Evolutionary conservation across 2,797 vertebrate species (phyloP).

Genomic region (Ptychadena robeensis): DNA sequence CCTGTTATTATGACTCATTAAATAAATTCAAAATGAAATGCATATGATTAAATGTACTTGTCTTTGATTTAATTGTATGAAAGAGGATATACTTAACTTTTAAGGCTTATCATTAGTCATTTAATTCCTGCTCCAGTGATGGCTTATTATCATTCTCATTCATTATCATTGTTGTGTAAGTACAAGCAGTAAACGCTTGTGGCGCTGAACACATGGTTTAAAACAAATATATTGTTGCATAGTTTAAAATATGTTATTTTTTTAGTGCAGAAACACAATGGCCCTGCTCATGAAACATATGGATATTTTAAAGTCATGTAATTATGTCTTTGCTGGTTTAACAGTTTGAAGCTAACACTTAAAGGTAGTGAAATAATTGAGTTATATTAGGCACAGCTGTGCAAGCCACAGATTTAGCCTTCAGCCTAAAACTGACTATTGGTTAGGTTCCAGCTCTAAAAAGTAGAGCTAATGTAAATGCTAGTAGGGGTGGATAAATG

Average conservation of each 20-base stretch:
- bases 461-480: constrained; percentile 28
- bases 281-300: constrained; percentile 42
- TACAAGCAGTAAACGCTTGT: constrained; percentile 2
- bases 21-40: background rate
- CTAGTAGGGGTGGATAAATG: background rate
- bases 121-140: background rate
- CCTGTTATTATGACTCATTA: background rate
- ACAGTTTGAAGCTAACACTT: constrained; percentile 61
- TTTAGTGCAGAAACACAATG: constrained; percentile 6
- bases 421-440: constrained; percentile 52
- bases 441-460: constrained; percentile 47
- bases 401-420: constrained; percentile 53
- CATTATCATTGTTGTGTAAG: constrained; percentile 5
- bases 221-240: constrained; percentile 24
- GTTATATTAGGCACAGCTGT: constrained; percentile 59
- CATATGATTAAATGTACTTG: background rate
- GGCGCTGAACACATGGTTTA: constrained; percentile 29
- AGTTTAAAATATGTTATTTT: constrained; percentile 26
- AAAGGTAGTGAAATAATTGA: constrained; percentile 57
- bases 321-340: constrained; percentile 56
- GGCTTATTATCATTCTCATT: constrained; percentile 16
- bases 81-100: background rate
- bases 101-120: background rate
- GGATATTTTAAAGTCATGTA: constrained; percentile 50
- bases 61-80: background rate